Conservation (phyloP, 2,113 vertebrate species). For the Engystomops pustulosus region DNA sequence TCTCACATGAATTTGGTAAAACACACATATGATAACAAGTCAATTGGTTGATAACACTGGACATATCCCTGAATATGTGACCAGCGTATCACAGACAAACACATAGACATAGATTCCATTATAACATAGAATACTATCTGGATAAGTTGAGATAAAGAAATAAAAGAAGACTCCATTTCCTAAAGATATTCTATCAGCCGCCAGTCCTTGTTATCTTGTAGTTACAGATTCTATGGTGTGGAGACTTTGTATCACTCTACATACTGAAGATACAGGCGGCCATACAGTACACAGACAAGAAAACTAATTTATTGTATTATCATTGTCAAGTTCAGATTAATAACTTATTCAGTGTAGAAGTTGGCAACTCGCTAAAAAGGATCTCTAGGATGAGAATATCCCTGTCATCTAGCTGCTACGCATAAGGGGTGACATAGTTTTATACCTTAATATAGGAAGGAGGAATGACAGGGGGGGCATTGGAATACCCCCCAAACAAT, state of each 20-base stretch:
- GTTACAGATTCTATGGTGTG: neutral
- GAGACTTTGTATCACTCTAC: neutral
- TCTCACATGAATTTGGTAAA: neutral
- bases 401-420: too few relatives aligned
- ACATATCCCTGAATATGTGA: neutral
- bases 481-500: too few relatives aligned
- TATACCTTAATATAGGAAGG: too few relatives aligned
- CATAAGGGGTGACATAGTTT: too few relatives aligned
- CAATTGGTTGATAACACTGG: conserved; percentile 8
- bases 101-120: neutral
- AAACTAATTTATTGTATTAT: too few relatives aligned
- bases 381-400: too few relatives aligned
- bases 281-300: too few relatives aligned
- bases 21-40: neutral
- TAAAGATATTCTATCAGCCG: neutral
- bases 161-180: neutral
- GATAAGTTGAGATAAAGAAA: conserved; percentile 5
- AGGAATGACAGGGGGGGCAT: too few relatives aligned
- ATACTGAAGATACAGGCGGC: neutral
- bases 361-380: too few relatives aligned
- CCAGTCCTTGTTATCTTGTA: neutral
- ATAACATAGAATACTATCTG: neutral
- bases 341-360: too few relatives aligned
- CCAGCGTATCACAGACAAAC: neutral
- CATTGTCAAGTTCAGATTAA: too few relatives aligned